Base-by-base conservation (phyloP, 2,113 vertebrate genomes). In the Gallinago paraguaiae region DNA sequence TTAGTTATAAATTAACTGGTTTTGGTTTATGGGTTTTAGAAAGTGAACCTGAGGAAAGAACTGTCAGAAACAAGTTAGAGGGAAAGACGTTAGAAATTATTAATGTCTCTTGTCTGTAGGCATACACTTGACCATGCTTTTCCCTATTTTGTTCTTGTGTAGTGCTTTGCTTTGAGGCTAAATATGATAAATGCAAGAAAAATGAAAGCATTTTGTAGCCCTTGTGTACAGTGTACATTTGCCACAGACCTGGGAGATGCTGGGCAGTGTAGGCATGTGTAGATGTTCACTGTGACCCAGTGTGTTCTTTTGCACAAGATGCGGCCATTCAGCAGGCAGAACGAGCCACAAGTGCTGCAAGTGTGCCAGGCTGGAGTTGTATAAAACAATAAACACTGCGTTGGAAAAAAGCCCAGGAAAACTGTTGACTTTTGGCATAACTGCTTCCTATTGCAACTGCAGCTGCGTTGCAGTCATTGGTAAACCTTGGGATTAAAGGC, bases 391-490 rank as follows among this genome's bases (percentile, higher is more conserved):
- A 72, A 95, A 94, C 74, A 74, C 33, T 69, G 53, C 23, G 33
- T 22, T 95, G 95, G 96, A 95, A 95, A 86, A 64, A 78, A 70
- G 93, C 95, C 90, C 84, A n/a, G 90, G 82, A 84, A 95, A 93
- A 96, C 75, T 95, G 92, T 96, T 91, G 93, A 76, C 94, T 90
- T 94, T 92, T 63, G 87, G 59, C 74, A 51, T 74, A 92, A 93
- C 95, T 77, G 86, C 78, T 97, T 97, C 90, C 84, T 93, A 35
- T 51, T 82, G 90, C 59, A 93, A 39, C 60, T 92, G 91, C 86
- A 92, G 83, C 57, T 79, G 33, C 11, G 10, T 70, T 88, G 86
- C 82, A 63, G 74, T 92, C 76, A 68, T 63, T 94, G 77, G 83
- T 80, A 90, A 46, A 85, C 53, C 54, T 70, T 70, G 13, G 6